Base-by-base conservation (phyloP, 1,140 invertebrate species). In the Tachypleus tridentatus region DNA sequence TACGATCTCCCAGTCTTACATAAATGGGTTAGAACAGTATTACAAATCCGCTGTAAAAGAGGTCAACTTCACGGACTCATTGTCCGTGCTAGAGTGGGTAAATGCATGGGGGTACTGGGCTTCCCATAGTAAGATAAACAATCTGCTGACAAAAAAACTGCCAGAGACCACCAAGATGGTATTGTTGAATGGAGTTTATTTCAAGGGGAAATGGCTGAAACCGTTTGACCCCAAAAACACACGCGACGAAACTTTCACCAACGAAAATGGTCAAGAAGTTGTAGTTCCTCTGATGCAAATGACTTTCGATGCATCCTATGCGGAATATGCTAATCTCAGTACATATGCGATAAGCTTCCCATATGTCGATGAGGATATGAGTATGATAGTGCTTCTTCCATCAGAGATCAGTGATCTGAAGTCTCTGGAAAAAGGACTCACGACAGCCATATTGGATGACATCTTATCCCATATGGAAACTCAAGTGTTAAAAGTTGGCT, bases 321-420 rank as follows among this genome's bases (percentile, higher is more conserved):
- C 69, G 7, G 49, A 68, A 53, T 65, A 59, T 49, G 67, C 70
- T 64, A 62, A 67, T 4, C 77, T 94, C 0, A 84, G 85, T 4
- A 86, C 86, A 0, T 87, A 92, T 70, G 83, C 93, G 11, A 73
- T 95, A 5, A 88, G 94, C 74, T 75, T 96, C 49, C 90, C 90
- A 0, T 95, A 94, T 77, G 85, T 87, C 70, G 86, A 87, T 10
- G 82, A 87, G 54, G 82, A 87, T 49, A 82, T 93, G 57, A 90
- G 87, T 64, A 92, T 96, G 89, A 86, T 86, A 71, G 69, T 77
- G 47, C 54, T 76, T 3, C 68, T 77, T 3, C 76, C 70, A 57
- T 51, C 66, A 64, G 66, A 70, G 8, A 64, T 59, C 29, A 64
- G 67, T 61, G 72, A 69, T 51, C 65, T 76, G 5, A 64, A 64